Evolutionary conservation across 1,140 invertebrate species (phyloP).

Genomic region (Planococcus citri): DNA sequence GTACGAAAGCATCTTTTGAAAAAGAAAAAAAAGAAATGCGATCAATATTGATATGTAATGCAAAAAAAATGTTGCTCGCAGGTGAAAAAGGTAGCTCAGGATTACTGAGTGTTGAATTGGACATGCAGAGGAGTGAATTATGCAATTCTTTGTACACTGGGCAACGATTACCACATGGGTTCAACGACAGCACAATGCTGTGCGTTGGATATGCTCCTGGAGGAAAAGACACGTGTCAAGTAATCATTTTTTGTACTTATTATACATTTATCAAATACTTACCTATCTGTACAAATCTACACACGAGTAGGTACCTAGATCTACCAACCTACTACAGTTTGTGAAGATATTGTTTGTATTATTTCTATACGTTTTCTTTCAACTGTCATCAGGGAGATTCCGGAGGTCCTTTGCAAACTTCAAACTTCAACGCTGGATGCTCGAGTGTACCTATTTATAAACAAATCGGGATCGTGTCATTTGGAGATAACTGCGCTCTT

Average conservation of each 20-base stretch:
- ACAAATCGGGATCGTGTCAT: slow-evolving; percentile 48
- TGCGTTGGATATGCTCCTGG: slow-evolving; percentile 56
- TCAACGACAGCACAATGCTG: slow-evolving; percentile 35
- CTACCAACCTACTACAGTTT: too few relatives aligned
- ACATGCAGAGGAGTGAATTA: neutral
- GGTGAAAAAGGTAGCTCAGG: neutral
- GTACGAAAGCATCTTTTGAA: too few relatives aligned
- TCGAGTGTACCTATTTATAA: slow-evolving; percentile 38
- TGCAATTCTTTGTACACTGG: neutral
- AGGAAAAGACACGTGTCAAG: slow-evolving; percentile 64
- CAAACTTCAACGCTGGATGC: slow-evolving; percentile 1
- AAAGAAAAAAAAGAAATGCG: too few relatives aligned
- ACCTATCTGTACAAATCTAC: too few relatives aligned
- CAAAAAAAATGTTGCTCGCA: too few relatives aligned
- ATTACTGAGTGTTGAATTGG: neutral
- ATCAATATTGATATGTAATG: too few relatives aligned
- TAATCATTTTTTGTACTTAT: too few relatives aligned
- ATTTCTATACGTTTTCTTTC: too few relatives aligned
- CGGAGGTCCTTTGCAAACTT: slow-evolving; percentile 41
- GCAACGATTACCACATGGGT: neutral
- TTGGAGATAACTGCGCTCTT: slow-evolving; percentile 43
- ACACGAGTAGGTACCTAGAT: too few relatives aligned
- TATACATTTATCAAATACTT: too few relatives aligned
- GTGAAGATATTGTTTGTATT: slow-evolving; percentile 25
- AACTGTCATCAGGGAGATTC: slow-evolving; percentile 58